Percentiles rank a stretch among this genome's conserved stretches.
Conservation (phyloP, 2,113 vertebrate genomes). For the Nothocercus nigrocapillus region DNA sequence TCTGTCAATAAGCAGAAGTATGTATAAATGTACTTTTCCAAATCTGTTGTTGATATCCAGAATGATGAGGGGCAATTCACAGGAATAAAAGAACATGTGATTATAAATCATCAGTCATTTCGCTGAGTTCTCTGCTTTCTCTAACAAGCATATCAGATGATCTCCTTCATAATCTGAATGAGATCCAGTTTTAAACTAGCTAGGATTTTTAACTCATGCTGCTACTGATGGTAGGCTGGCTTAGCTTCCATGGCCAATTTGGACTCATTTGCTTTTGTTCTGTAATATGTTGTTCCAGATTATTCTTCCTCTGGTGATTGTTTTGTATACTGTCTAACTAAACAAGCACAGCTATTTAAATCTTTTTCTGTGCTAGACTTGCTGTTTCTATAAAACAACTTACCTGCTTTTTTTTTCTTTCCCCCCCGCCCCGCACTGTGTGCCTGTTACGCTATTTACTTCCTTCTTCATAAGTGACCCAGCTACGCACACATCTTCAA, state of each 20-base stretch:
- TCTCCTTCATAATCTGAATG: neutral
- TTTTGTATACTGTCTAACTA: neutral
- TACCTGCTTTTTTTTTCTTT: neutral
- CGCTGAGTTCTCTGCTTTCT: neutral
- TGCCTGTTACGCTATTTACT: neutral
- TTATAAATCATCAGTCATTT: conserved; percentile 31
- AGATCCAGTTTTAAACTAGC: neutral
- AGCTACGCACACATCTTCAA: neutral
- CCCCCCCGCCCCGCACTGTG: too few relatives aligned
- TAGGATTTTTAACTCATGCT: conserved; percentile 28
- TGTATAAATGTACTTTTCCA: neutral
- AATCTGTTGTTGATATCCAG: neutral
- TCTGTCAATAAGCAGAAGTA: neutral
- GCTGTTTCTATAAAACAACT: neutral
- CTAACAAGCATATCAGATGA: neutral
- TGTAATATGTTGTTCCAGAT: neutral
- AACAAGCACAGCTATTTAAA: neutral
- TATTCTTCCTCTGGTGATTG: neutral
- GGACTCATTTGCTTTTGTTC: neutral
- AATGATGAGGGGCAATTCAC: neutral
- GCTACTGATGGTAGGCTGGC: neutral
- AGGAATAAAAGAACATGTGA: neutral
- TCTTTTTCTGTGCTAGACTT: neutral
- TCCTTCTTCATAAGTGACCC: neutral
- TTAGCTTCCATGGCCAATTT: neutral